Base-by-base conservation (phyloP, 2,888 invertebrate genomes). In the Caenorhabditis sinica region DNA sequence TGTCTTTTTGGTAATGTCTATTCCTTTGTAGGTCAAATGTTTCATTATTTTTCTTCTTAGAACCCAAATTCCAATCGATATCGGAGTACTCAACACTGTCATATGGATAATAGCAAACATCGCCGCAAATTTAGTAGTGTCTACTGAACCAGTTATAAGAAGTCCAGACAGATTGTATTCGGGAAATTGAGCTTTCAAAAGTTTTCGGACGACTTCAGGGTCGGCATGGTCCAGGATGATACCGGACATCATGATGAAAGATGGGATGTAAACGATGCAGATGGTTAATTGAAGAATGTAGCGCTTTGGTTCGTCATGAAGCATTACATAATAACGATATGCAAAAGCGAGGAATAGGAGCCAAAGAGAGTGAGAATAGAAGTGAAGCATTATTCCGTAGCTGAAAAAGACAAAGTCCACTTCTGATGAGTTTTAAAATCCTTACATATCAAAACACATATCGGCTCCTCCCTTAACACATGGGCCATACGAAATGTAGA, bases 61-160 rank as follows among this genome's bases (percentile, higher is more conserved):
- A 36, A 80, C 11, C 63, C 71, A 33, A 8, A 80, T 80, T 9
- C 66, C 56, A 23, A 71, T 30, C 9, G 33, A 65, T 17, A 80
- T 30, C 13, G 80, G 80, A 33, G 80, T 80, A 28, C 40, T 66
- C 30, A 49, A n/a, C 20, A 80, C 40, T 17, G 72, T 73, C 72
- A 80, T 80, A 51, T 80, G 80, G 8, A 72, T 25, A n/a, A 80
- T 65, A 15, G 72, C 40, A 30, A 72, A 72, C 45, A 80, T 49
- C 0, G 77, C 45, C 4, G 77, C 36, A 23, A 77, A 71, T 3
- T 43, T 13, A 0, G 45, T 17, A 1, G 28, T 51, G n/a, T 77
- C 63, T 0, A 30, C 53, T 0, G 77, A 51, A 11, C 77, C 77
- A 40, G 51, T 71, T 15, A 77, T 15, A 0, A 71, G 40, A 4